Conservation (phyloP, 2,888 invertebrate species). For the Synergus itoensis region DNA sequence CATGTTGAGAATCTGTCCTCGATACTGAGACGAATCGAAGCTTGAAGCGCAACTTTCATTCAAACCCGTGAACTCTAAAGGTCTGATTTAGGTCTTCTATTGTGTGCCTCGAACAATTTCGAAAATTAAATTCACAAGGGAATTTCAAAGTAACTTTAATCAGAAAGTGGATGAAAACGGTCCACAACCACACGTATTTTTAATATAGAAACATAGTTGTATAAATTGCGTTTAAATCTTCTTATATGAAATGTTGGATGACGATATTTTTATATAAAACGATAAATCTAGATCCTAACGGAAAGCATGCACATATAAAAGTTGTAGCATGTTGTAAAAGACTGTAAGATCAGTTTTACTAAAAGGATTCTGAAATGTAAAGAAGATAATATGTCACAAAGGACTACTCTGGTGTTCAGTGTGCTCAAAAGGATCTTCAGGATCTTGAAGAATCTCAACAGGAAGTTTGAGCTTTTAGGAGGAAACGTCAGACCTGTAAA, state of each 20-base stretch:
- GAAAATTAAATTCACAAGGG: background rate
- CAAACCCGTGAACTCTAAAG: background rate
- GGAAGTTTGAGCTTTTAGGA: conserved; percentile 55
- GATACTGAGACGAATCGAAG: background rate
- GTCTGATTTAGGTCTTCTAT: background rate
- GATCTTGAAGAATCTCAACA: conserved; percentile 40
- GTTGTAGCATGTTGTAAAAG: background rate
- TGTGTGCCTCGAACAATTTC: background rate
- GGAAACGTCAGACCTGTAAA: conserved; percentile 51
- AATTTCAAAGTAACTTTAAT: too few relatives aligned
- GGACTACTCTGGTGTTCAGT: background rate
- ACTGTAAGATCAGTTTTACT: background rate
- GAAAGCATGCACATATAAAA: too few relatives aligned
- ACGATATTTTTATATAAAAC: too few relatives aligned
- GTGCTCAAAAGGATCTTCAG: background rate
- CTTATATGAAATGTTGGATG: too few relatives aligned
- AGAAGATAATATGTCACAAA: background rate
- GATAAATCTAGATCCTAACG: too few relatives aligned
- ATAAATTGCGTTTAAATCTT: too few relatives aligned
- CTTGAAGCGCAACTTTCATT: background rate
- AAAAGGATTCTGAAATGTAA: background rate
- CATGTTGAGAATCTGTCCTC: background rate
- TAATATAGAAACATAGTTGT: too few relatives aligned
- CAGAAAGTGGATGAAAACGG: too few relatives aligned
- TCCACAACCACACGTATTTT: too few relatives aligned